phyloP scores from a whole-genome alignment of 1,140 invertebrate species.

The Drosophila navojoa region DNA sequence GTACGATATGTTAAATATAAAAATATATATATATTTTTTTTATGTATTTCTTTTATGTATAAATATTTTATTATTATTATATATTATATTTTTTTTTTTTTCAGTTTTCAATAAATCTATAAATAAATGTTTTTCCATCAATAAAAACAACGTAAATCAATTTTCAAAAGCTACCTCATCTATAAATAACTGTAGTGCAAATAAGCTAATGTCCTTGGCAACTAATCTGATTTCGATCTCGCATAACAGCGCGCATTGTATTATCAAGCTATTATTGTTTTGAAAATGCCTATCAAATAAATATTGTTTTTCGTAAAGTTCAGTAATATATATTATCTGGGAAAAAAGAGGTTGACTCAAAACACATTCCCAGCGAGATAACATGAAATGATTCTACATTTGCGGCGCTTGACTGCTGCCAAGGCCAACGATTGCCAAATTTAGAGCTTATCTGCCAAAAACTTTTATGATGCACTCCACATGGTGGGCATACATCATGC shows the following conservation, averaged over 20 bases:
- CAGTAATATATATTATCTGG: constrained; percentile 39
- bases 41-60: too few relatives aligned
- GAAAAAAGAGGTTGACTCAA: constrained; percentile 29
- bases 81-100: too few relatives aligned
- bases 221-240: constrained; percentile 17
- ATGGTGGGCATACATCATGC: not conserved
- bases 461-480: constrained; percentile 56
- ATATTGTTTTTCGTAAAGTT: constrained; percentile 11
- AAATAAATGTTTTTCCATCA: too few relatives aligned
- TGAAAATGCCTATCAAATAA: constrained; percentile 18
- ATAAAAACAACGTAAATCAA: too few relatives aligned
- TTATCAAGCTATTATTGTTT: constrained; percentile 31
- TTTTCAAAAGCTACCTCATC: not conserved
- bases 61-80: too few relatives aligned
- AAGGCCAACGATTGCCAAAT: constrained; percentile 70
- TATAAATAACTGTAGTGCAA: not conserved
- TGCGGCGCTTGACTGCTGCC: constrained; percentile 46
- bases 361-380: constrained; percentile 44
- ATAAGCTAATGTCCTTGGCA: constrained; percentile 5
- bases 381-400: constrained; percentile 24
- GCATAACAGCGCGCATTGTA: not conserved
- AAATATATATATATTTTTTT: too few relatives aligned
- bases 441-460: constrained; percentile 58
- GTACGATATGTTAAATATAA: too few relatives aligned
- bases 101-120: too few relatives aligned